Percentiles rank a stretch among this genome's conserved stretches.
Conservation (phyloP, 1,140 invertebrate species). For the Drosophila pectinifera region DNA sequence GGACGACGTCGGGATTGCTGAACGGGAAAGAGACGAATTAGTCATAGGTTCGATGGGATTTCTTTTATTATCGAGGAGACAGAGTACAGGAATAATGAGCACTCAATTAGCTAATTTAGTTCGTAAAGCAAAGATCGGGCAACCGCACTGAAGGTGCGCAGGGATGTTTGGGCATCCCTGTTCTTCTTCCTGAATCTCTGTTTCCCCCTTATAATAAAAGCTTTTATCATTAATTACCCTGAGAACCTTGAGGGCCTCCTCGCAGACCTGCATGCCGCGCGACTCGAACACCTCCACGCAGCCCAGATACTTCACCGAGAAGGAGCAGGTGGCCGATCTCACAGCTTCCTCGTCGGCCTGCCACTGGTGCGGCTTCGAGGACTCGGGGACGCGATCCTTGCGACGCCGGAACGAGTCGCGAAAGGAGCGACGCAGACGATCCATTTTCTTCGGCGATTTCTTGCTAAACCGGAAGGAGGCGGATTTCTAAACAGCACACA, state of each 20-base stretch:
- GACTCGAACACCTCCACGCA: conserved; percentile 99
- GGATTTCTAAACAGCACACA: conserved; percentile 84
- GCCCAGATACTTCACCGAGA: conserved; percentile 99
- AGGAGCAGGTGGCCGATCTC: conserved; percentile 97
- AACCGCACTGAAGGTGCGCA: not conserved
- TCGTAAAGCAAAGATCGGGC: not conserved
- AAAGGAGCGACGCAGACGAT: conserved; percentile 95
- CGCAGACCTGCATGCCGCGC: conserved; percentile 99
- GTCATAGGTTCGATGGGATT: not conserved
- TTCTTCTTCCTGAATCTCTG: not conserved
- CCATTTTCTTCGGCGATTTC: conserved; percentile 93
- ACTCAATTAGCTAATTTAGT: too few relatives aligned
- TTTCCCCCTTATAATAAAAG: not conserved
- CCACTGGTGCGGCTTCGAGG: conserved; percentile 98
- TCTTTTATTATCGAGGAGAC: not conserved
- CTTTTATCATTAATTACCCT: conserved; percentile 87
- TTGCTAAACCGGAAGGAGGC: conserved; percentile 87
- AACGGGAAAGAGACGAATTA: conserved; percentile 47
- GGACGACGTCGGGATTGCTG: conserved; percentile 95
- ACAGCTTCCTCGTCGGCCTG: conserved; percentile 99
- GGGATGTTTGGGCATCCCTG: not conserved
- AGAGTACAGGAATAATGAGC: too few relatives aligned
- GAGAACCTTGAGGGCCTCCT: conserved; percentile 98
- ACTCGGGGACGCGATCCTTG: conserved; percentile 93
- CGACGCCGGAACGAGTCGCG: conserved; percentile 95